phyloP scores from a whole-genome alignment of 64 coral and sea anemone species.

The Trachythela sp. region DNA sequence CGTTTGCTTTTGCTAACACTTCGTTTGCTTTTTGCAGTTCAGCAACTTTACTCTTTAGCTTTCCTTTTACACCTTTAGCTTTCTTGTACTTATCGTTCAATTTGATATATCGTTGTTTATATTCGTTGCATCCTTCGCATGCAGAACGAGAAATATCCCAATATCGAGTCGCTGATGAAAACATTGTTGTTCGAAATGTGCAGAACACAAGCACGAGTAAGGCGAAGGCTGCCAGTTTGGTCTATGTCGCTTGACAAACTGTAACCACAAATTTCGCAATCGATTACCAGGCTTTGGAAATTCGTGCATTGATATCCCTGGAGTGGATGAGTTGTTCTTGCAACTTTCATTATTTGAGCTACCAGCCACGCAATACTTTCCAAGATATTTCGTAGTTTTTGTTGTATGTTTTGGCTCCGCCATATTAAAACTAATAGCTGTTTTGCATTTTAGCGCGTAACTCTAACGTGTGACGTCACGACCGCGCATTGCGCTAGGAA shows the following conservation, averaged over 20 bases:
- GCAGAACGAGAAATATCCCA: too few relatives aligned
- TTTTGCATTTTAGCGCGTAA: not conserved
- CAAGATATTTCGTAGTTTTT: not conserved
- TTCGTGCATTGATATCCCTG: not conserved
- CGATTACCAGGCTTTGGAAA: not conserved
- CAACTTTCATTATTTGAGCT: not conserved
- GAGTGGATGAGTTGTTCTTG: not conserved
- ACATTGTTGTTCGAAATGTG: not conserved
- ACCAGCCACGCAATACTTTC: conserved; percentile 2
- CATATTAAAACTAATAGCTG: not conserved
- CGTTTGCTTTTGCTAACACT: too few relatives aligned
- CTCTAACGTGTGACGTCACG: not conserved
- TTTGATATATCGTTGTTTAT: not conserved
- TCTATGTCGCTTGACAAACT: not conserved
- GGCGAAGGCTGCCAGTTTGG: not conserved
- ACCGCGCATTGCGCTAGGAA: too few relatives aligned
- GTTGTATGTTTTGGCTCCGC: not conserved
- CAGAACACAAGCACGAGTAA: not conserved
- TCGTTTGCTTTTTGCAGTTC: too few relatives aligned
- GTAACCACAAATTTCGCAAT: not conserved
- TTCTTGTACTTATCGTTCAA: not conserved
- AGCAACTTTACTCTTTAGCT: too few relatives aligned
- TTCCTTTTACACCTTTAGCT: too few relatives aligned
- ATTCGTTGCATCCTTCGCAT: too few relatives aligned
- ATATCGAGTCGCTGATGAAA: not conserved